phyloP scores from a whole-genome alignment of 2,797 vertebrate species.

The Tenualosa thibaudeaui region DNA sequence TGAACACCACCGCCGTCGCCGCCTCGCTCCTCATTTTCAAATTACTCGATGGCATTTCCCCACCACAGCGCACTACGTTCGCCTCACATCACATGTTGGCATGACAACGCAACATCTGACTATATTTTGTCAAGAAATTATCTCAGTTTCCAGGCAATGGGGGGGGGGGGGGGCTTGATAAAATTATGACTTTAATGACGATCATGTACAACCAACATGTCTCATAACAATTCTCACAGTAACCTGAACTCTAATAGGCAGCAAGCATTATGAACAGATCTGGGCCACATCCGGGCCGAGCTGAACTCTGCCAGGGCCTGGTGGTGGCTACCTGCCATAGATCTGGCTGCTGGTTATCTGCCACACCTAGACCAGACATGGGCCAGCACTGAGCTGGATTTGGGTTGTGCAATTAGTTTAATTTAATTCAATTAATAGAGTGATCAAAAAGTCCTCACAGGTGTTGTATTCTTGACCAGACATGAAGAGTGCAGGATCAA shows the following conservation, averaged over 20 bases:
- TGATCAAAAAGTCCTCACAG: too few species aligned
- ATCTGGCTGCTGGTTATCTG: background rate
- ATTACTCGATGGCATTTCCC: background rate
- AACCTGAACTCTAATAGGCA: too few species aligned
- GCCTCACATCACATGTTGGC: background rate
- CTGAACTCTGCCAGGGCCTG: too few species aligned
- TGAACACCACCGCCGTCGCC: too few species aligned
- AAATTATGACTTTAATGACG: background rate
- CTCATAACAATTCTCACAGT: background rate
- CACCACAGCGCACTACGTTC: background rate
- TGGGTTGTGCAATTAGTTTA: too few species aligned
- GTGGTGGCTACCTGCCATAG: too few species aligned
- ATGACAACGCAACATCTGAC: background rate
- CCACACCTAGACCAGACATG: background rate
- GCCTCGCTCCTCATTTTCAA: background rate
- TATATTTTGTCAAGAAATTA: background rate
- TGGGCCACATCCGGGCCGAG: too few species aligned
- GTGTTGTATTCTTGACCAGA: too few species aligned
- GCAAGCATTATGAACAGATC: too few species aligned
- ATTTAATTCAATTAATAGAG: too few species aligned
- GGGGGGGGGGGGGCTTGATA: background rate
- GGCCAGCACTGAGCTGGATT: background rate
- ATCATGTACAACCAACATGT: background rate
- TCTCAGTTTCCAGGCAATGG: background rate
- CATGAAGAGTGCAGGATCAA: background rate